These are phyloP conservation scores for Meiosimyza platycephala DNA, from an alignment of 2,888 invertebrate species.

Conservation along the genomic window DNA sequence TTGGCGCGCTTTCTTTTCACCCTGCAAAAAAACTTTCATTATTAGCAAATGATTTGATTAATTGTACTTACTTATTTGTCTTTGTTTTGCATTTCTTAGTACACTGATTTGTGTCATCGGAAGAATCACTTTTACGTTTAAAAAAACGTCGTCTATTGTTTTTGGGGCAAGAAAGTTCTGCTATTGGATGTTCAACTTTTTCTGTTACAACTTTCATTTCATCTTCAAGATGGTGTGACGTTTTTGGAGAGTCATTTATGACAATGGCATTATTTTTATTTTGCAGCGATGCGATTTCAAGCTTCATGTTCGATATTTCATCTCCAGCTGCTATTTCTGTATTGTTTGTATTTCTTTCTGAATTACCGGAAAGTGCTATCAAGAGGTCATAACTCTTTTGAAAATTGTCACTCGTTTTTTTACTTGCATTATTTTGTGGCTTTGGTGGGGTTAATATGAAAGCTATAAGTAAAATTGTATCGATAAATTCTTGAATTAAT, in stretches of 20 bases:
- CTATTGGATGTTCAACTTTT: conserved; percentile 2
- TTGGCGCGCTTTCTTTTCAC: conserved; percentile 4
- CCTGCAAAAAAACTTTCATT: neutral
- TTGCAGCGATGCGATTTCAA: conserved; percentile 21
- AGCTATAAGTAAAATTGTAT: too few relatives aligned
- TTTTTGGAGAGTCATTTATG: conserved; percentile 14
- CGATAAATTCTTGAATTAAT: too few relatives aligned
- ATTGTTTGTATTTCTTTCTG: neutral
- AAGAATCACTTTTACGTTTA: neutral
- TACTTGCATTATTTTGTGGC: too few relatives aligned
- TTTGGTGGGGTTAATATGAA: too few relatives aligned
- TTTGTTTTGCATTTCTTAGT: conserved; percentile 12
- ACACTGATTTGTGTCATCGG: conserved; percentile 2
- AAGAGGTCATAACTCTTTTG: conserved; percentile 19
- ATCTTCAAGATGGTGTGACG: neutral
- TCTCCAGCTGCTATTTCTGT: neutral
- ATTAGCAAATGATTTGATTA: neutral
- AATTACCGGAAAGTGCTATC: conserved; percentile 3
- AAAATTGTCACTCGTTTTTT: conserved; percentile 2
- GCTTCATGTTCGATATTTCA: neutral
- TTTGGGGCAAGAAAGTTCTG: neutral
- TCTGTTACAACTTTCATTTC: neutral
- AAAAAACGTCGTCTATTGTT: conserved; percentile 8
- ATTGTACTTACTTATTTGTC: neutral
- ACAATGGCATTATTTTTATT: neutral